Evolutionary conservation across 1,140 invertebrate species (phyloP), one percentile per base, ranked within the genome.

Genomic region (Meloidogyne chitwoodi): DNA sequence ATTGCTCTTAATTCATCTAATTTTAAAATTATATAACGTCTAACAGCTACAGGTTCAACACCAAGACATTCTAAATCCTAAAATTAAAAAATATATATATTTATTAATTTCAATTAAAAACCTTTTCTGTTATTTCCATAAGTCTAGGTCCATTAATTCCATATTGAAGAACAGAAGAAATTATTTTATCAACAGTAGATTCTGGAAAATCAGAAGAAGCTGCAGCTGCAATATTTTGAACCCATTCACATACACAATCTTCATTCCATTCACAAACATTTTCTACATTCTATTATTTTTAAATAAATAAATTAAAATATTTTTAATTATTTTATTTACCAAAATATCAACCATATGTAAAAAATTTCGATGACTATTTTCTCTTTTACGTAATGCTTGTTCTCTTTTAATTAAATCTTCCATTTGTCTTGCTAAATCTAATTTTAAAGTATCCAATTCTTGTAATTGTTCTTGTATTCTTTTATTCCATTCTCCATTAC

Each of bases 51-150:
- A 62, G 77, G 78, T 61, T 83, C 71, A 24, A 84, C 65, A 16
- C 81, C 83, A 19, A 84, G 75, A 27, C 72, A 56, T 41, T 85
- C 80, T 31, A 84, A 75, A 77, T 84, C 83, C 48, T 80, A 6
- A n/a, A 44, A 44, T 44, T 44, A 44, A 44, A 5, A 44, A 2
- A 44, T 16, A 19, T 19, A 44, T 44, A 6, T 16, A 44, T 16
- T 16, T 44, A 10, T 34, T 34, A 34, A 34, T 34, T n/a, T n/a
- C 4, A 38, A 6, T 38, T 8, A 38, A 38, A 8, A 38, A 56
- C 48, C 8, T 56, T 80, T 56, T 81, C 79, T 11, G 83, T 81
- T 66, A 84, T 78, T 68, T 83, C 72, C 11, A 84, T 34, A 19
- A 84, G 70, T 56, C 83, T 66, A 24, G 76, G 72, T 4, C 83